Conservation (phyloP, 1,140 invertebrate species). For the Conus betulinus region DNA sequence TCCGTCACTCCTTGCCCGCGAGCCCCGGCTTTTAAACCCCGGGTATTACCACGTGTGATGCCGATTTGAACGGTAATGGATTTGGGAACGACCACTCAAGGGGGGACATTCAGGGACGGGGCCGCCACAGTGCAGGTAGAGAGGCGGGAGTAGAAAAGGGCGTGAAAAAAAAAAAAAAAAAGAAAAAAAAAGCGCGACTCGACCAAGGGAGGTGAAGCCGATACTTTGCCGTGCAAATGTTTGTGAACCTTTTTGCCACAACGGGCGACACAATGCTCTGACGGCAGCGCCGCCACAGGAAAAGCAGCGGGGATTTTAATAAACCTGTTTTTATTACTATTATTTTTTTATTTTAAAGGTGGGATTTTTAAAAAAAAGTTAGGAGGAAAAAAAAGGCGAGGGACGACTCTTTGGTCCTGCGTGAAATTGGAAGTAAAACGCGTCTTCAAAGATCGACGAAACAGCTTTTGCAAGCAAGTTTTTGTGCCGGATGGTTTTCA, state of each 20-base stretch:
- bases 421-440: not conserved
- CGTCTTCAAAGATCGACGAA: not conserved
- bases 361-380: too few species aligned
- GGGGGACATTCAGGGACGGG: not conserved
- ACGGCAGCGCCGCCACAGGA: not conserved
- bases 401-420: not conserved
- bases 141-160: not conserved
- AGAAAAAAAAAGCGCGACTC: too few species aligned
- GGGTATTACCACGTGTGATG: slow-evolving; percentile 6
- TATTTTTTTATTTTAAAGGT: too few species aligned
- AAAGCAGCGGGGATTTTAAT: not conserved
- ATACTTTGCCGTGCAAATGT: slow-evolving; percentile 1
- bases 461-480: not conserved
- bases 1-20: not conserved
- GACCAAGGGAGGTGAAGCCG: not conserved
- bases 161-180: not conserved
- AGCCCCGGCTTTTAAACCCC: not conserved
- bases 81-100: not conserved
- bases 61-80: slow-evolving; percentile 1
- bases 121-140: not conserved
- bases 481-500: not conserved
- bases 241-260: slow-evolving; percentile 10
- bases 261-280: not conserved
- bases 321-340: not conserved
- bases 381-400: not conserved